Percentiles rank a stretch among this genome's conserved stretches.
Conservation (phyloP, 2,113 vertebrate genomes). For the Tichodroma muraria region DNA sequence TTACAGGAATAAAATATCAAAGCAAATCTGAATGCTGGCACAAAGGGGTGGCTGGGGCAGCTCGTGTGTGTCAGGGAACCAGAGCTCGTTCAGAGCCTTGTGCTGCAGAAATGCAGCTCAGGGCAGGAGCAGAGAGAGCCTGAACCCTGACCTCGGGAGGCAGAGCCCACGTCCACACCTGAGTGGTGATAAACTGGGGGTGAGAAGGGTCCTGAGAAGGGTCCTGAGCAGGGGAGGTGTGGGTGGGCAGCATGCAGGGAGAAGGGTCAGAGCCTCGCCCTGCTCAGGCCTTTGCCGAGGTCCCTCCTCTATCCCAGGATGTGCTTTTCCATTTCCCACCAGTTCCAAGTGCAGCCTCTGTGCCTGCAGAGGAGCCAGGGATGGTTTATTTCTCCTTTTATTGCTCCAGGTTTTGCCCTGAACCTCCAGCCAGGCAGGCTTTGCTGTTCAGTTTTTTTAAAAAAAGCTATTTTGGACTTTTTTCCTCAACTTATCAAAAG, state of each 20-base stretch:
- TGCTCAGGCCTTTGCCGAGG: background rate
- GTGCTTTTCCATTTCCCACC: background rate
- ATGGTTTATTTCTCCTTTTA: background rate
- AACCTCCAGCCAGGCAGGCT: background rate
- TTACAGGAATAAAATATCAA: background rate
- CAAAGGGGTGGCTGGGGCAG: background rate
- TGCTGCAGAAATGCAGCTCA: background rate
- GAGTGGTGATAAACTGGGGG: background rate
- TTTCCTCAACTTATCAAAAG: background rate
- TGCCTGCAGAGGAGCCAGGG: background rate
- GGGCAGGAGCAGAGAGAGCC: background rate
- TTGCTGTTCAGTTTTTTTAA: background rate
- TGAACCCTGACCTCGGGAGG: accelerated
- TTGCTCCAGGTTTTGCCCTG: background rate
- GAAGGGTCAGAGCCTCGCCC: background rate
- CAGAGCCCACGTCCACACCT: background rate
- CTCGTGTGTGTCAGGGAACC: accelerated
- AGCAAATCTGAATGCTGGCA: background rate
- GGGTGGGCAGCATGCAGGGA: background rate
- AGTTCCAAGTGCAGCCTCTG: background rate
- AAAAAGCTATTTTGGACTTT: background rate
- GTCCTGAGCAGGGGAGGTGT: background rate
- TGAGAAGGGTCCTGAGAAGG: background rate
- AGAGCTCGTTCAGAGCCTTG: background rate
- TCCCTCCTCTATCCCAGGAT: background rate